These are phyloP conservation scores for Galbula dea DNA, from an alignment of 2,113 vertebrate species.

Conservation along the genomic window DNA sequence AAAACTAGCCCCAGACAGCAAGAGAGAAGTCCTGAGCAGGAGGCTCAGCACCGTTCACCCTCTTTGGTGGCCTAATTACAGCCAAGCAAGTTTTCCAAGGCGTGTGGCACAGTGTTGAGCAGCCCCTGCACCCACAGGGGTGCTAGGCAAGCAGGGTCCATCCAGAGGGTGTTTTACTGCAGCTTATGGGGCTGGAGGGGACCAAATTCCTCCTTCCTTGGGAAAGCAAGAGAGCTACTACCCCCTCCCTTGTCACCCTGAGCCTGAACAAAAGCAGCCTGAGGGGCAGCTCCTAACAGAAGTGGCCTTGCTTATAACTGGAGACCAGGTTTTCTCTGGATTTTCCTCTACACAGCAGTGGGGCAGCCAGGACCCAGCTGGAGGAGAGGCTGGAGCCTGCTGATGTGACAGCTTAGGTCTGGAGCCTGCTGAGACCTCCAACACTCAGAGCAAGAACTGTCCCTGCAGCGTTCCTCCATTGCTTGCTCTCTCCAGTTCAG, in stretches of 20 bases:
- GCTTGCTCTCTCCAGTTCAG: neutral
- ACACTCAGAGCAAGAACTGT: neutral
- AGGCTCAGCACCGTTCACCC: neutral
- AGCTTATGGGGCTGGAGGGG: neutral
- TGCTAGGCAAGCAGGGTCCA: neutral
- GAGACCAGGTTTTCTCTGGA: neutral
- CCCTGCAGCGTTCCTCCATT: neutral
- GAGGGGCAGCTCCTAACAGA: neutral
- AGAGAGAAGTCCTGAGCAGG: neutral
- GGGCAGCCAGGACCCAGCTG: neutral
- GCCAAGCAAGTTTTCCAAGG: neutral
- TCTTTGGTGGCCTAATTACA: neutral
- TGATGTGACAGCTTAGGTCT: neutral
- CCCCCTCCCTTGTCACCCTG: neutral
- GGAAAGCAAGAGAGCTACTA: neutral
- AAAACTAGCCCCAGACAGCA: neutral
- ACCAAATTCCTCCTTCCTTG: neutral
- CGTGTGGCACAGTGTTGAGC: too few relatives aligned
- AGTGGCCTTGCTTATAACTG: neutral
- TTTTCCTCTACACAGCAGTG: too few relatives aligned
- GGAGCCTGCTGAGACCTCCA: neutral
- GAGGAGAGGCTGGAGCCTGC: neutral
- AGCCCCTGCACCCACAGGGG: too few relatives aligned
- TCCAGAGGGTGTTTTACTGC: neutral
- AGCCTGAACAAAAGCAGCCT: neutral